phyloP scores from a whole-genome alignment of 2,888 invertebrate genomes.

The Folsomia candida region DNA sequence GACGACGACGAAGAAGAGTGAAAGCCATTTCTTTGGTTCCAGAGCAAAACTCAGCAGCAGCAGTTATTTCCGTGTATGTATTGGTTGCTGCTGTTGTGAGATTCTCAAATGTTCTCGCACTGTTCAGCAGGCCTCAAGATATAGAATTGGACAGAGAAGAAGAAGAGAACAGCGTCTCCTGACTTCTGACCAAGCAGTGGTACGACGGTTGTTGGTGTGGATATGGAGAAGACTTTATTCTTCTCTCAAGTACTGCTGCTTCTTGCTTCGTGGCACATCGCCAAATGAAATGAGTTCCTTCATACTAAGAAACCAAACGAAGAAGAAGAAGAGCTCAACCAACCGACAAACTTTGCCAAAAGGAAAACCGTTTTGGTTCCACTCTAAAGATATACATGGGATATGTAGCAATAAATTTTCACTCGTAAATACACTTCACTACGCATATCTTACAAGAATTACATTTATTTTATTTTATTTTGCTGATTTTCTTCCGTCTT shows the following conservation, averaged over 20 bases:
- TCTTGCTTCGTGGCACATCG: constrained; percentile 18
- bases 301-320: constrained; percentile 2
- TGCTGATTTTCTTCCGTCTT: neutral
- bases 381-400: constrained; percentile 11
- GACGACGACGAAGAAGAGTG: neutral
- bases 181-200: neutral
- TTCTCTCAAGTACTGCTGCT: constrained; percentile 3
- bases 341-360: constrained; percentile 19
- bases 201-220: neutral
- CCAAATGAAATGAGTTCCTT: constrained; percentile 33
- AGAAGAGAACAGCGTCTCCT: constrained; percentile 2
- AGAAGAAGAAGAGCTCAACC: constrained; percentile 16
- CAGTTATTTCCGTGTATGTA: neutral
- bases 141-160: neutral
- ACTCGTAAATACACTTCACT: constrained; percentile 3
- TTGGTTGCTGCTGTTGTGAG: constrained; percentile 2
- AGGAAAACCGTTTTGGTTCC: constrained; percentile 12
- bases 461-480: constrained; percentile 13
- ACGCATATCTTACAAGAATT: constrained; percentile 11
- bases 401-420: constrained; percentile 19
- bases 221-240: constrained; percentile 2
- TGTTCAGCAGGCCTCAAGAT: neutral
- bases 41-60: neutral
- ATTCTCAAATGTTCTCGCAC: constrained; percentile 10
- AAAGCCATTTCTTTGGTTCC: neutral